These are phyloP conservation scores for Geopemphigus sp. DNA, from an alignment of 1,140 invertebrate genomes.

Conservation along the genomic window DNA sequence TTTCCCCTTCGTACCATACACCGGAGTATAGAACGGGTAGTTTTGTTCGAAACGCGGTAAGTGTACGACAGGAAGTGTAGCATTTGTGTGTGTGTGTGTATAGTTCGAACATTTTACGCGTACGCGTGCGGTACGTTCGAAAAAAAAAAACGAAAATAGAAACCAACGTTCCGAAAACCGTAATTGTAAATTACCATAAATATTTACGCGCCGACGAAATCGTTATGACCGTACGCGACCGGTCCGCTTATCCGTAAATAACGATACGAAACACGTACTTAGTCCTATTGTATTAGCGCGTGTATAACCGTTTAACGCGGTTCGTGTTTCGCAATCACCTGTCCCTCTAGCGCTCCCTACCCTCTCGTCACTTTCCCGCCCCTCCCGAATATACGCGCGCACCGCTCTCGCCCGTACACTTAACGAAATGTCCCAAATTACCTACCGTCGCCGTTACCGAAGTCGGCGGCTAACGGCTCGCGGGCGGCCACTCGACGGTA, in stretches of 20 bases:
- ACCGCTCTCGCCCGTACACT: too few species aligned
- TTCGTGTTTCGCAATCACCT: constrained; percentile 25
- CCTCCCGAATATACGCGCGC: too few species aligned
- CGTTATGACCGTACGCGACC: neutral
- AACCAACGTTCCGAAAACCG: neutral
- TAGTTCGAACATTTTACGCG: too few species aligned
- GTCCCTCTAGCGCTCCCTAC: too few species aligned
- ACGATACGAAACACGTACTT: constrained; percentile 7
- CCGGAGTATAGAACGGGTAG: too few species aligned
- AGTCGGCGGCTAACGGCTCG: too few species aligned
- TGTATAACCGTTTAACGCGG: neutral
- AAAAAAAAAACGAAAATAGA: neutral
- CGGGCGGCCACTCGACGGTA: too few species aligned
- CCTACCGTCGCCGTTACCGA: too few species aligned
- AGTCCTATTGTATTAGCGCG: neutral
- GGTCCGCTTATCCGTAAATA: constrained; percentile 26
- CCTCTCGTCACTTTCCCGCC: too few species aligned
- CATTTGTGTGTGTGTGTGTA: neutral
- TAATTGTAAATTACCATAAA: constrained; percentile 35
- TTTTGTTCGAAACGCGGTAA: too few species aligned
- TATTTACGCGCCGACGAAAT: constrained; percentile 36
- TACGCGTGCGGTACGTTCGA: neutral
- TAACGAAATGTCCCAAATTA: too few species aligned
- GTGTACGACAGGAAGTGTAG: neutral
- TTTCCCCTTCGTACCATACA: neutral